These are phyloP conservation scores for Heliconius melpomene DNA, from an alignment of 1,140 invertebrate species.

Conservation along the genomic window DNA sequence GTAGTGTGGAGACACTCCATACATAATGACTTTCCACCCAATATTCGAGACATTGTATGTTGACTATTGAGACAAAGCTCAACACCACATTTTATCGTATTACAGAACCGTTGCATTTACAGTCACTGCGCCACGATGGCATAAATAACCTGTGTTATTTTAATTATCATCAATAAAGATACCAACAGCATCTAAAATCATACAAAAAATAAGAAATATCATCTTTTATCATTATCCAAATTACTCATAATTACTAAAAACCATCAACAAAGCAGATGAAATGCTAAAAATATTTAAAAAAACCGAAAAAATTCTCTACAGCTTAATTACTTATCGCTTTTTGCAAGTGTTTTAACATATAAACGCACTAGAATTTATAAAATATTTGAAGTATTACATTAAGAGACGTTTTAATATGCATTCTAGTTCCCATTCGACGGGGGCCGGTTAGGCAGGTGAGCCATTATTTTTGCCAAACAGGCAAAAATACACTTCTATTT, in stretches of 20 bases:
- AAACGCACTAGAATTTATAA: slow-evolving; percentile 6
- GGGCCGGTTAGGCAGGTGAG: slow-evolving; percentile 40
- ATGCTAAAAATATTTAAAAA: neutral
- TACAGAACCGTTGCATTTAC: no score
- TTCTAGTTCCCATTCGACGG: neutral
- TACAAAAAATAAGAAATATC: neutral
- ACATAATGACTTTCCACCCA: no score
- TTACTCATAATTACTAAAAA: neutral
- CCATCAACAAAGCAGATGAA: neutral
- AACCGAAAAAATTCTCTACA: neutral
- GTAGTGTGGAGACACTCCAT: no score
- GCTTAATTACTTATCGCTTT: neutral
- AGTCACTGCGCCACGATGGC: no score
- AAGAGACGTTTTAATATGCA: neutral
- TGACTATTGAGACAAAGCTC: no score
- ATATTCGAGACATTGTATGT: no score
- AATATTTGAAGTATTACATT: slow-evolving; percentile 10
- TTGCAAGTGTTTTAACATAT: neutral
- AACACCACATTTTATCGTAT: no score
- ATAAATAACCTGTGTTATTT: no score
- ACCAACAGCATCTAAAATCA: neutral
- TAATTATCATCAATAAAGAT: neutral
- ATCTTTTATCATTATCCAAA: neutral
- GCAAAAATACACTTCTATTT: slow-evolving; percentile 30
- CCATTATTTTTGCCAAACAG: slow-evolving; percentile 39